Base-by-base conservation (phyloP, 2,797 vertebrate species). In the Otolemur crassicaudatus region DNA sequence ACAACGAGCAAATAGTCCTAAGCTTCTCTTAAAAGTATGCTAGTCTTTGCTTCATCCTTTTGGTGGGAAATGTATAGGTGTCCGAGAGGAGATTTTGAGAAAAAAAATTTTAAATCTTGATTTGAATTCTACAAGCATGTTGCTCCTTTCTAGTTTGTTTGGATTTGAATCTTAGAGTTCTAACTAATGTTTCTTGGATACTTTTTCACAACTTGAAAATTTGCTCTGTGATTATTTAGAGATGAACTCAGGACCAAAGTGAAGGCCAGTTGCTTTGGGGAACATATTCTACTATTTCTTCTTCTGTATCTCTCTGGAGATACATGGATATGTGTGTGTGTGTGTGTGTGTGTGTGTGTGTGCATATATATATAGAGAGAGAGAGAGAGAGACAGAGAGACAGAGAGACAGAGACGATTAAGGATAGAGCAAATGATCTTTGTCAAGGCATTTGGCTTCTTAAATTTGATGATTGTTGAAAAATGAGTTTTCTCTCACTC, bases 391-490 rank as follows among this genome's bases (percentile, higher is more conserved):
- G 46, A 14, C 13, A 14, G 49, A 81, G 31, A 60, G 65, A 37
- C 69, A 49, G 75, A 43, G 17, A 65, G 8, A 40, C 0, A 46
- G 17, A 29, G 73, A 70, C 23, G 29, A 37, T 49, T 53, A 69
- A 17, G 12, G 1, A 34, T 49, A 69, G 34, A 40, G 16, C 19
- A 29, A 91, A 11, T 25, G 6, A 82, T 73, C 2, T 91, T 69
- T 61, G 17, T 22, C 29, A 89, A 10, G 0, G 25, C 53, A 75
- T 80, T 82, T 56, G 49, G 10, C 22, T 65, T 75, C 25, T 67
- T 70, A 73, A 86, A 61, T 91, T 60, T 91, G 80, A 89, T 75
- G 49, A 75, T 20, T 87, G 40, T 14, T 72, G 25, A 83, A 85
- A 94, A 81, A 70, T 90, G n/a, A 83, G 20, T 90, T 83, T 13